Conservation (phyloP, 30 jellyfish, hydroid and myxozoan genomes). For the Hydra vulgaris region DNA sequence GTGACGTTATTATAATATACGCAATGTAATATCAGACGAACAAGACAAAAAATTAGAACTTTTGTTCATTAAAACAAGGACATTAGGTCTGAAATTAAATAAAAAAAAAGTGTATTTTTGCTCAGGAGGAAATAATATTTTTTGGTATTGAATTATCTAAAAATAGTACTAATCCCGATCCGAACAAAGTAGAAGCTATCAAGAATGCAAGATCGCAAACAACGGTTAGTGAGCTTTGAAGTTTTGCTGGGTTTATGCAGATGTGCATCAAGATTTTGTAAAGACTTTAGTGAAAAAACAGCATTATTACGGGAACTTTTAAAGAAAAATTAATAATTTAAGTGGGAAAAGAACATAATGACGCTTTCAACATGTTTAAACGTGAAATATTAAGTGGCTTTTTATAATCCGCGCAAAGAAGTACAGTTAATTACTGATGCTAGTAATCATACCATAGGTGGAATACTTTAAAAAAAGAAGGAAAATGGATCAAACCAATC, state of each 20-base stretch:
- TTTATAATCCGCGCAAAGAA: no score
- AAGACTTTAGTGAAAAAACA: not conserved
- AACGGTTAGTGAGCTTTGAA: constrained; percentile 11
- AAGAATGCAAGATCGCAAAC: constrained; percentile 21
- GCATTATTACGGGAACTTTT: constrained; percentile 15
- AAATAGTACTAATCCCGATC: constrained; percentile 19
- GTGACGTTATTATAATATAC: no score
- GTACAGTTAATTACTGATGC: no score
- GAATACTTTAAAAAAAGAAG: no score
- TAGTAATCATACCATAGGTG: no score
- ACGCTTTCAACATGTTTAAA: not conserved
- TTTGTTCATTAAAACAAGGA: no score
- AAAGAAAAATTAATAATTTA: constrained; percentile 7
- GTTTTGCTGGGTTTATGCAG: constrained; percentile 25
- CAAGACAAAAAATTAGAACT: no score
- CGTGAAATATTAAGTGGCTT: not conserved
- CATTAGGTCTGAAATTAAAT: no score
- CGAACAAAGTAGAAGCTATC: constrained; percentile 13
- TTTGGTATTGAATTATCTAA: not conserved
- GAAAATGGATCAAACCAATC: no score
- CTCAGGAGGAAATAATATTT: constrained; percentile 7
- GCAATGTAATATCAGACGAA: no score
- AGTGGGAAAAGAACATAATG: not conserved
- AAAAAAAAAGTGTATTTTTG: constrained; percentile 17
- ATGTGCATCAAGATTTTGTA: constrained; percentile 7